Conservation (phyloP, 2,888 invertebrate genomes). For the Phaedon cochleariae region DNA sequence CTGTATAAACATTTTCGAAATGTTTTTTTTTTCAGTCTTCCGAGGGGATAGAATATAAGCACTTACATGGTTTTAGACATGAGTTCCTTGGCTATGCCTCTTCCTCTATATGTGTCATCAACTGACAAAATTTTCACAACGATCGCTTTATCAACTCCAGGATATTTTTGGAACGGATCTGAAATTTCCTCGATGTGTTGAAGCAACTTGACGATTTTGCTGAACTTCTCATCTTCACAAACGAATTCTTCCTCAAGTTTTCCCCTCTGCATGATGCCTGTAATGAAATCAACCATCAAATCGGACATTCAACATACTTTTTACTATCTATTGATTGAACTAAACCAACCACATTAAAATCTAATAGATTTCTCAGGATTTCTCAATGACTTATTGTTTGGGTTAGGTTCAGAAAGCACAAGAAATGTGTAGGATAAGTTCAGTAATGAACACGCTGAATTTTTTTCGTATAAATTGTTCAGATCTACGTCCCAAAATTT, state of each 20-base stretch:
- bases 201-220: slow-evolving; percentile 70
- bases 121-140: slow-evolving; percentile 75
- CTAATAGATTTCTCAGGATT: too few relatives aligned
- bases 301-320: background rate
- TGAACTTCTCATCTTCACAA: slow-evolving; percentile 68
- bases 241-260: slow-evolving; percentile 46
- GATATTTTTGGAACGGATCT: slow-evolving; percentile 68
- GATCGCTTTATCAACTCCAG: slow-evolving; percentile 65
- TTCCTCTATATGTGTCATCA: slow-evolving; percentile 70
- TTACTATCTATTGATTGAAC: too few relatives aligned
- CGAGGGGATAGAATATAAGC: too few relatives aligned
- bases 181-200: slow-evolving; percentile 67
- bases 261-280: slow-evolving; percentile 38
- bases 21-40: too few relatives aligned
- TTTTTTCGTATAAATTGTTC: too few relatives aligned
- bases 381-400: too few relatives aligned
- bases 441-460: too few relatives aligned
- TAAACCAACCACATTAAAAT: too few relatives aligned
- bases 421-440: too few relatives aligned
- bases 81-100: slow-evolving; percentile 72
- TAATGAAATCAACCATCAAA: slow-evolving; percentile 1
- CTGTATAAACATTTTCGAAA: too few relatives aligned
- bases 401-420: too few relatives aligned
- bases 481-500: too few relatives aligned
- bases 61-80: slow-evolving; percentile 71